phyloP scores from a whole-genome alignment of 2,888 invertebrate genomes.

The Hyalella azteca region DNA sequence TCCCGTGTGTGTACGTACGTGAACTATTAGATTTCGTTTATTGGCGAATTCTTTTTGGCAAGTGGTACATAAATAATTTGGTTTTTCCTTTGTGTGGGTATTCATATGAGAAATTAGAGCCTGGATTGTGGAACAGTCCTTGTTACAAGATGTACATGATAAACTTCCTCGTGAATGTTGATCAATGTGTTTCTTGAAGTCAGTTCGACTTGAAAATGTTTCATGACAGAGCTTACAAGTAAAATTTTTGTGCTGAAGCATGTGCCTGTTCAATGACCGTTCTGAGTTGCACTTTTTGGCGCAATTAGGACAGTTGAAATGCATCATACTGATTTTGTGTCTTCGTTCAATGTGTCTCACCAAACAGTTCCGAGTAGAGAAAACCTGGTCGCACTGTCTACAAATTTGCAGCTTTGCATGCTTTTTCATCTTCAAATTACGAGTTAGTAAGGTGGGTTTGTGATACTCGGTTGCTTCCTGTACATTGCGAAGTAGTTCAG shows the following conservation, averaged over 20 bases:
- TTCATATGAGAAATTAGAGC: constrained; percentile 54
- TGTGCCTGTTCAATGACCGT: constrained; percentile 50
- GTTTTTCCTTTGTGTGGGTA: constrained; percentile 44
- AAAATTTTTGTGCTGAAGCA: constrained; percentile 52
- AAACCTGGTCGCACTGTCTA: constrained; percentile 58
- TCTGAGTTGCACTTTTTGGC: constrained; percentile 54
- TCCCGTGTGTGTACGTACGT: constrained; percentile 51
- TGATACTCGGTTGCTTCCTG: constrained; percentile 58
- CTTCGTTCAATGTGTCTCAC: constrained; percentile 57
- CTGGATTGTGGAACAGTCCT: constrained; percentile 47
- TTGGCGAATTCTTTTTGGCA: constrained; percentile 55
- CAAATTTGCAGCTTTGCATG: constrained; percentile 58
- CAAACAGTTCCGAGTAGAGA: constrained; percentile 53
- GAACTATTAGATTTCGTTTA: constrained; percentile 52
- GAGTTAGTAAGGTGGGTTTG: constrained; percentile 53
- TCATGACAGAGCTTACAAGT: constrained; percentile 55
- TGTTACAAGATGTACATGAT: constrained; percentile 45
- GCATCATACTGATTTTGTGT: constrained; percentile 49
- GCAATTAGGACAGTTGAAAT: constrained; percentile 52
- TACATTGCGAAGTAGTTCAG: constrained; percentile 47
- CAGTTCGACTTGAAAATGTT: constrained; percentile 48
- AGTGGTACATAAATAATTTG: constrained; percentile 40
- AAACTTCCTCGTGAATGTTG: constrained; percentile 49
- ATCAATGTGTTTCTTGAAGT: constrained; percentile 55
- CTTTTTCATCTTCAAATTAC: constrained; percentile 54